phyloP scores from a whole-genome alignment of 1,140 invertebrate species.

The Bombus confusus region DNA sequence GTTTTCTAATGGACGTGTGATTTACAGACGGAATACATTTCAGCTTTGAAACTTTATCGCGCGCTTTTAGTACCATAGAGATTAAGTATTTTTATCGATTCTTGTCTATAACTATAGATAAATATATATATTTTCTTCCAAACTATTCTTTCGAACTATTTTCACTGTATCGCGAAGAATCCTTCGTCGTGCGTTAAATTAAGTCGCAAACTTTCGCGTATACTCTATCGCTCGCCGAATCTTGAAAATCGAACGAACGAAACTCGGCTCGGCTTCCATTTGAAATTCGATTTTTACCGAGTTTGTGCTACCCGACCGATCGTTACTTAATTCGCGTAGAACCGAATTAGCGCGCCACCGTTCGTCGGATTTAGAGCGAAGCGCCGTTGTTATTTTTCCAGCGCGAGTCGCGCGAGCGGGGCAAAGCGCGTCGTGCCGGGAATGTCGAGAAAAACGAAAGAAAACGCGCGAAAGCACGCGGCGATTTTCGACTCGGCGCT shows the following conservation, averaged over 20 bases:
- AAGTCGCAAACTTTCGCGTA: no score
- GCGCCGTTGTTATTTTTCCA: slow-evolving; percentile 34
- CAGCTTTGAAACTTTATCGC: no score
- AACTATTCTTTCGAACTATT: no score
- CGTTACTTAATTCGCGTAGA: slow-evolving; percentile 23
- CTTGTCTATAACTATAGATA: no score
- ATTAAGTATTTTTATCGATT: no score
- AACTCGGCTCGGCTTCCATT: not conserved
- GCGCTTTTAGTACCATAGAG: no score
- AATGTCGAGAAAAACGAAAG: slow-evolving; percentile 60
- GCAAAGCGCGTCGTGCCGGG: slow-evolving; percentile 18
- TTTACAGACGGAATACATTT: not conserved
- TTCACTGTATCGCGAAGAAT: no score
- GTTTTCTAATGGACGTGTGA: not conserved
- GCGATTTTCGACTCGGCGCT: slow-evolving; percentile 54
- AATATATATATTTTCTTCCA: no score
- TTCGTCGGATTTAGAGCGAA: slow-evolving; percentile 43
- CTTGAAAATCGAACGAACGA: accelerated
- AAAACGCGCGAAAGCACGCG: slow-evolving; percentile 51
- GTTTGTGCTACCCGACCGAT: not conserved
- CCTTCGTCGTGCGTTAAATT: no score
- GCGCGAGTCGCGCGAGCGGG: not conserved
- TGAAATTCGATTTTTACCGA: not conserved
- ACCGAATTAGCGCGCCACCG: slow-evolving; percentile 28
- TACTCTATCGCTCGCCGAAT: no score